Base-by-base conservation (phyloP, 1,140 invertebrate genomes). In the Heliconius himera region DNA sequence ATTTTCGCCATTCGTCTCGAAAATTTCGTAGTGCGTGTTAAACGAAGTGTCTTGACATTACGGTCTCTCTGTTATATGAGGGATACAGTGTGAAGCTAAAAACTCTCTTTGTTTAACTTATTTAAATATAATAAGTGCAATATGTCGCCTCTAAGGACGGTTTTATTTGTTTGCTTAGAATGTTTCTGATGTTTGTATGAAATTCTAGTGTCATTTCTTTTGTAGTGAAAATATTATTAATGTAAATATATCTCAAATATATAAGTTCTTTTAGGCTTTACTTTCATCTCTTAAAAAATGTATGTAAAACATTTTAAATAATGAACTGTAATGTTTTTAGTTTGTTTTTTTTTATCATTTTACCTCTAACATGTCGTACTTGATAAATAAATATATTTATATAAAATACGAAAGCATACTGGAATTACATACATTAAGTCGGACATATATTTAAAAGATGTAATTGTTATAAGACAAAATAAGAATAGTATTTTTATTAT, bases 401-500 rank as follows among this genome's bases (percentile, higher is more conserved):
- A 36, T 36, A 60, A n/a, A 22, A n/a, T 60, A 60, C 22, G 8
- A 26, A 66, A 11, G 11, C n/a, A 66, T 29, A 29, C 60, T 66
- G 26, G 60, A 29, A 29, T 29, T 66, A 66, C 60, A 29, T 66
- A 66, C 60, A 66, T 18, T 16, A 26, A 66, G 60, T 66, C 60
- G 8, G 22, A 22, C 20, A 26, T 66, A 26, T 66, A 66, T 26
- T 26, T 66, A 66, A 66, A 66, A 66, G 29, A 66, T 66, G 26
- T 66, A 66, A 66, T 66, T 3, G 60, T 66, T 66, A 66, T 66
- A 60, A 60, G 13, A 66, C 9, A 66, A 26, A 3, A 36, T 36
- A 36, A 16, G 26, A 26, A 26, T 66, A 66, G 60, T 66, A 70
- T 76, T 76, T 75, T 76, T 38, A n/a, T 70, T 76, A 18, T 46